Evolutionary conservation across 2,113 vertebrate species (phyloP).

Genomic region (Oreochromis aureus): DNA sequence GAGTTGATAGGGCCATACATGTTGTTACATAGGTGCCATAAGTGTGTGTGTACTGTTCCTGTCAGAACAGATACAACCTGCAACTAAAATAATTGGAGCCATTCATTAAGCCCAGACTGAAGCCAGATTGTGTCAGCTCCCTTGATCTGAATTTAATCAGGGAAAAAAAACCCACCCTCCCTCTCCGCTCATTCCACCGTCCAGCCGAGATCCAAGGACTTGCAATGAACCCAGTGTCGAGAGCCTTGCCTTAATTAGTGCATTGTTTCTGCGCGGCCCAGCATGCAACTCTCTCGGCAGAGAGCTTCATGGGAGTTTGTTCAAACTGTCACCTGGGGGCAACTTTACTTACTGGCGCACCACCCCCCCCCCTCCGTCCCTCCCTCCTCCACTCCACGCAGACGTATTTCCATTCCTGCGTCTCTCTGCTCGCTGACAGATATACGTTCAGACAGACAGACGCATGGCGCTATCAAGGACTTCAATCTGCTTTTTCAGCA

Average conservation of each 20-base stretch:
- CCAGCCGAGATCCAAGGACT: slow-evolving; percentile 52
- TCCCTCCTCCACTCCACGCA: not conserved
- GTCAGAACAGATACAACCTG: slow-evolving; percentile 27
- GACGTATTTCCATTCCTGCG: slow-evolving; percentile 18
- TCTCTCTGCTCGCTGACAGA: slow-evolving; percentile 21
- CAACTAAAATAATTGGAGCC: slow-evolving; percentile 54
- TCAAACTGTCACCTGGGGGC: slow-evolving; percentile 63
- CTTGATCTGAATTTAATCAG: slow-evolving; percentile 62
- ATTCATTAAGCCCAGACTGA: slow-evolving; percentile 48
- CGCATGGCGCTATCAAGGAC: slow-evolving; percentile 9
- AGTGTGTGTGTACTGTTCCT: not conserved
- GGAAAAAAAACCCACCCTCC: slow-evolving; percentile 16
- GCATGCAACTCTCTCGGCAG: slow-evolving; percentile 43
- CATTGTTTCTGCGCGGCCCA: slow-evolving; percentile 50
- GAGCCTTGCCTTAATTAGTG: slow-evolving; percentile 60
- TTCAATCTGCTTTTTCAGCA: slow-evolving; percentile 48
- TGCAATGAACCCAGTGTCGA: slow-evolving; percentile 39
- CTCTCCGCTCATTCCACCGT: slow-evolving; percentile 16
- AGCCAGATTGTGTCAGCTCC: slow-evolving; percentile 58
- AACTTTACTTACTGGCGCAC: slow-evolving; percentile 22
- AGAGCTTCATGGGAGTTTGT: slow-evolving; percentile 54
- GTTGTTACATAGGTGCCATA: not conserved
- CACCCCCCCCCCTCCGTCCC: not conserved
- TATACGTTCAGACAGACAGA: slow-evolving; percentile 36
- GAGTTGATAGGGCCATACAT: not conserved